Evolutionary conservation across 2,797 vertebrate genomes (phyloP).

Genomic region (Amphiprion clarkii): DNA sequence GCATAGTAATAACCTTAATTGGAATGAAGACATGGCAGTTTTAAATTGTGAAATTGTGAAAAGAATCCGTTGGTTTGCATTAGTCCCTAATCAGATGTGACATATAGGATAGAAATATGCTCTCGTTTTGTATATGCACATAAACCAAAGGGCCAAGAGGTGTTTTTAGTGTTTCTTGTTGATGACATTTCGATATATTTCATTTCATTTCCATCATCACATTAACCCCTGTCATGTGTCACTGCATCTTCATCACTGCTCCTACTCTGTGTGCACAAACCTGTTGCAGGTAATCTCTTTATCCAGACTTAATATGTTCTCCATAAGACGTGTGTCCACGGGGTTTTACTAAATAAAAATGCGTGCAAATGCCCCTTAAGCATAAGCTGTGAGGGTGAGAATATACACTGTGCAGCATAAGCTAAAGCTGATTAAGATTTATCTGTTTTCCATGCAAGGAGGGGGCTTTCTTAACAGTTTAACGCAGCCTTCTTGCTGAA

Average conservation of each 20-base stretch:
- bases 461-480: background rate
- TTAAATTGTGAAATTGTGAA: background rate
- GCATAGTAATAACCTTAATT: background rate
- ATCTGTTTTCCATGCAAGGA: background rate
- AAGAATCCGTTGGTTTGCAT: background rate
- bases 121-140: background rate
- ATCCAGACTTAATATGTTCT: slow-evolving; percentile 30
- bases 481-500: background rate
- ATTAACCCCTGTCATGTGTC: slow-evolving; percentile 17
- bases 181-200: background rate
- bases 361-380: background rate
- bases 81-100: background rate
- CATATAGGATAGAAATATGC: background rate
- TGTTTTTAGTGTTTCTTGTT: background rate
- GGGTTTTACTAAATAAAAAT: slow-evolving; percentile 27
- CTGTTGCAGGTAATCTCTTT: slow-evolving; percentile 64
- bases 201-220: slow-evolving; percentile 18
- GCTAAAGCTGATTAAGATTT: slow-evolving; percentile 35
- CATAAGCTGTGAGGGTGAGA: slow-evolving; percentile 7
- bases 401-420: background rate
- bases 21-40: background rate
- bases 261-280: slow-evolving; percentile 31
- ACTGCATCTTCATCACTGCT: slow-evolving; percentile 12
- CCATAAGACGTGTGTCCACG: slow-evolving; percentile 1
- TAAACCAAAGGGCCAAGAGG: background rate